phyloP scores from a whole-genome alignment of 2,113 vertebrate species.

The Paratilapia polleni region DNA sequence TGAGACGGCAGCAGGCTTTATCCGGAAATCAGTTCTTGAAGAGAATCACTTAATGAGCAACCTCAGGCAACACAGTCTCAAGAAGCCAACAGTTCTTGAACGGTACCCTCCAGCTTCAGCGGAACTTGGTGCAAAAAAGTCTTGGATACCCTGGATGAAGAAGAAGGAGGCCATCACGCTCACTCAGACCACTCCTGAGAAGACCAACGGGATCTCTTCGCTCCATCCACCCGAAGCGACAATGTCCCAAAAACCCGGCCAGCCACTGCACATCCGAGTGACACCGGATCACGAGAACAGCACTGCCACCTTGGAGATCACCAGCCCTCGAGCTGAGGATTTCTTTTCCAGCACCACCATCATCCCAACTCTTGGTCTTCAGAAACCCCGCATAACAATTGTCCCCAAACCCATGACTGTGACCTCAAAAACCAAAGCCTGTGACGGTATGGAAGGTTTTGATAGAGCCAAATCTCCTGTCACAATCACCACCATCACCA shows the following conservation, averaged over 20 bases:
- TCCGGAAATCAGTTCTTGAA: slow-evolving; percentile 92
- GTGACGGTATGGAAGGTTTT: slow-evolving; percentile 65
- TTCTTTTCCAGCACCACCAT: slow-evolving; percentile 95
- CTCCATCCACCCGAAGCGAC: slow-evolving; percentile 76
- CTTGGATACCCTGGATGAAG: slow-evolving; percentile 93
- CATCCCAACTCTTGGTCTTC: slow-evolving; percentile 92
- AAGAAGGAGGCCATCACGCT: slow-evolving; percentile 82
- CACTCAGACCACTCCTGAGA: slow-evolving; percentile 72
- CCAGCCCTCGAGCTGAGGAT: slow-evolving; percentile 89
- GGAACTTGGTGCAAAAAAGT: slow-evolving; percentile 82
- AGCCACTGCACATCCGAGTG: slow-evolving; percentile 93
- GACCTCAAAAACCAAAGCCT: slow-evolving; percentile 78
- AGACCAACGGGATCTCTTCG: slow-evolving; percentile 64
- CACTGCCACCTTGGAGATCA: slow-evolving; percentile 95
- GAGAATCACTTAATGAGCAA: slow-evolving; percentile 97
- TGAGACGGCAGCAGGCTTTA: slow-evolving; percentile 92
- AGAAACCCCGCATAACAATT: slow-evolving; percentile 95
- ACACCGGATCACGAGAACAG: slow-evolving; percentile 90
- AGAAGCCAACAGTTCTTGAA: slow-evolving; percentile 87
- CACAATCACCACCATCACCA: slow-evolving; percentile 92
- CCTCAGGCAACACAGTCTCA: slow-evolving; percentile 88
- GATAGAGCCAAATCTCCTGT: slow-evolving; percentile 89
- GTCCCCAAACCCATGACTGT: slow-evolving; percentile 86
- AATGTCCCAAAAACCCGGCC: slow-evolving; percentile 87
- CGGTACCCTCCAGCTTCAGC: slow-evolving; percentile 89